phyloP scores from a whole-genome alignment of 1,140 invertebrate genomes.

The Chrysopa pallens region DNA sequence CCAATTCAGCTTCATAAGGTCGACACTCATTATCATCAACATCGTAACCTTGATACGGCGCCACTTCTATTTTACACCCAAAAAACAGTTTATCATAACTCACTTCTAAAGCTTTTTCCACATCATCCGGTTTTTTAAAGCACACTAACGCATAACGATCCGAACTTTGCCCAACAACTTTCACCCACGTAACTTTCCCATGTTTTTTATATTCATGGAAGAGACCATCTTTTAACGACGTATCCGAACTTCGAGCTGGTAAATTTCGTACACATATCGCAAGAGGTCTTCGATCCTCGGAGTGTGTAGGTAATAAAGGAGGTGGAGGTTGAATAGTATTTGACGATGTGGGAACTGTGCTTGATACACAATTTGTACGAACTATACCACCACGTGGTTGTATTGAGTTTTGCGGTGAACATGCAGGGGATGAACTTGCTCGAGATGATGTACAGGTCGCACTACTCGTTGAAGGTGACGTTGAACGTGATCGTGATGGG shows the following conservation, averaged over 20 bases:
- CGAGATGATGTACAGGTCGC: slow-evolving; percentile 17
- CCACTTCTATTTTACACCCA: slow-evolving; percentile 86
- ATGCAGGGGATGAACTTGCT: slow-evolving; percentile 17
- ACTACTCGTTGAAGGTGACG: slow-evolving; percentile 22
- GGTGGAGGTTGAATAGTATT: slow-evolving; percentile 18
- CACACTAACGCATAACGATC: slow-evolving; percentile 75
- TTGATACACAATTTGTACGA: too few relatives aligned
- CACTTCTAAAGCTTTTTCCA: slow-evolving; percentile 84
- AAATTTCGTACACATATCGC: slow-evolving; percentile 86
- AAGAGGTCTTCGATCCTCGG: slow-evolving; percentile 56
- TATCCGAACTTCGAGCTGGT: slow-evolving; percentile 74
- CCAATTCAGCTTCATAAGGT: slow-evolving; percentile 85
- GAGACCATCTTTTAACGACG: slow-evolving; percentile 87
- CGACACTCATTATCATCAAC: slow-evolving; percentile 66
- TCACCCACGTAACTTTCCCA: slow-evolving; percentile 91
- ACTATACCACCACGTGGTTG: slow-evolving; percentile 17
- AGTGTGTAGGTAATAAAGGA: slow-evolving; percentile 28
- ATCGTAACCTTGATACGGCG: slow-evolving; percentile 72
- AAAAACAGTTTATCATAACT: slow-evolving; percentile 94
- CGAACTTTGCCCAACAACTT: slow-evolving; percentile 60
- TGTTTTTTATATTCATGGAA: slow-evolving; percentile 98
- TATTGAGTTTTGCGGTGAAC: slow-evolving; percentile 12
- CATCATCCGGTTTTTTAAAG: slow-evolving; percentile 94
- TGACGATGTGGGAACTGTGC: slow-evolving; percentile 11
- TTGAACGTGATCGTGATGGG: slow-evolving; percentile 30